Evolutionary conservation across 2,113 vertebrate genomes (phyloP), one percentile per base, ranked within the genome.

Genomic region (Athene cunicularia): DNA sequence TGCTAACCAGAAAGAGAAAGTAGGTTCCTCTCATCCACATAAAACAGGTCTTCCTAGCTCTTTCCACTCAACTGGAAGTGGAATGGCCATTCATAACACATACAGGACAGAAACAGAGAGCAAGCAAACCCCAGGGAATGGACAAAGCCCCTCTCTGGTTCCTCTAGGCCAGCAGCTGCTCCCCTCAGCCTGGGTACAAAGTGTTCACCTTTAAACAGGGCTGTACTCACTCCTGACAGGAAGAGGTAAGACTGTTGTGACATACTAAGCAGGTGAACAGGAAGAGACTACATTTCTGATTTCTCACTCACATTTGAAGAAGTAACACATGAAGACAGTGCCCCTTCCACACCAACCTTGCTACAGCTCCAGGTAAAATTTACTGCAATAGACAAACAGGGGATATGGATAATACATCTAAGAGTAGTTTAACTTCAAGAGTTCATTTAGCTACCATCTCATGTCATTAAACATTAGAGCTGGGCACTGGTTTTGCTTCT

Each of bases 331-430:
- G n/a, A 83, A 70, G 47, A 74, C 1, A 37, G 49, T 3, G 5
- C 6, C 8, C 13, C 35, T 76, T 56, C 45, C 53, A 60, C 6
- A 24, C 22, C 20, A 35, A 26, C 52, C 32, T 47, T 50, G 17
- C 86, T 32, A n/a, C 28, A 77, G 37, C 22, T 88, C 55, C 62
- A 45, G 26, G 16, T 66, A 66, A 64, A 52, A 15, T 21, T 49
- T 12, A 35, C 24, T 60, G 49, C 68, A 16, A 9, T 5, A 11
- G n/a, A 64, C 22, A 77, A 76, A 62, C 3, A 55, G 0, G 0
- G 39, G 35, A 88, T 9, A 41, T 21, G 70, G 63, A 56, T 17
- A 93, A 83, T 3, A 5, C 18, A 76, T 9, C 35, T 19, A 70
- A 14, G 19, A 70, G 27, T 28, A 45, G 22, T 3, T 70, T 59